Conservation (phyloP, 2,888 invertebrate species). For the Drosophila merina region DNA sequence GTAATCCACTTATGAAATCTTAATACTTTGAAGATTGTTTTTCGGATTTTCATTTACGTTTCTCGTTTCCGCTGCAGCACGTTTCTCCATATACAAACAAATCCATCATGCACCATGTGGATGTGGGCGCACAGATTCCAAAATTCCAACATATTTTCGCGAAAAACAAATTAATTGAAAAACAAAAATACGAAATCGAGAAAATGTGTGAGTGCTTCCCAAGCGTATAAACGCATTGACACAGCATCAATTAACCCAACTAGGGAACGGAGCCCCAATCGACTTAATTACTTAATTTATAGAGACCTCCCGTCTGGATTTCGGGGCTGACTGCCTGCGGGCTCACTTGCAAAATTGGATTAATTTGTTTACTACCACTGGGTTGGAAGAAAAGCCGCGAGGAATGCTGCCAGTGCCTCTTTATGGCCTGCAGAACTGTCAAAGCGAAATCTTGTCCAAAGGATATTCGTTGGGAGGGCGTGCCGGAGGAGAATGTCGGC, state of each 20-base stretch:
- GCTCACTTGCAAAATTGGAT: slow-evolving; percentile 63
- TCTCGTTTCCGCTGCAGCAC: slow-evolving; percentile 25
- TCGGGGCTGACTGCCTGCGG: slow-evolving; percentile 1
- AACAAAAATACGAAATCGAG: slow-evolving; percentile 36
- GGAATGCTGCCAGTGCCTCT: slow-evolving; percentile 30
- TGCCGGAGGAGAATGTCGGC: slow-evolving; percentile 2
- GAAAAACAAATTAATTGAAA: slow-evolving; percentile 40
- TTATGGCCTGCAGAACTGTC: slow-evolving; percentile 36
- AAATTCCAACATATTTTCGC: slow-evolving; percentile 7
- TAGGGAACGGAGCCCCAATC: slow-evolving; percentile 28
- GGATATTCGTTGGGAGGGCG: slow-evolving; percentile 8
- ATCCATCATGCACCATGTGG: slow-evolving; percentile 57
- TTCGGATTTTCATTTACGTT: background rate
- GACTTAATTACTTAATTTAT: slow-evolving; percentile 78
- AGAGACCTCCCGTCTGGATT: slow-evolving; percentile 40
- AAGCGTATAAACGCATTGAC: slow-evolving; percentile 74
- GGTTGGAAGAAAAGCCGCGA: slow-evolving; percentile 19
- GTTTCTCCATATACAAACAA: slow-evolving; percentile 11
- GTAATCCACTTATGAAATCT: slow-evolving; percentile 54
- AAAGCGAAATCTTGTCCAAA: slow-evolving; percentile 5
- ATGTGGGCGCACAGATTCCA: slow-evolving; percentile 33
- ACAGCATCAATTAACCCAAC: slow-evolving; percentile 73
- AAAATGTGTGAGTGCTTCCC: slow-evolving; percentile 49
- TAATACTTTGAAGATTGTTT: slow-evolving; percentile 42
- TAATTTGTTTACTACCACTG: slow-evolving; percentile 72